Base-by-base conservation (phyloP, 2,113 vertebrate species). In the Nothocercus julius region DNA sequence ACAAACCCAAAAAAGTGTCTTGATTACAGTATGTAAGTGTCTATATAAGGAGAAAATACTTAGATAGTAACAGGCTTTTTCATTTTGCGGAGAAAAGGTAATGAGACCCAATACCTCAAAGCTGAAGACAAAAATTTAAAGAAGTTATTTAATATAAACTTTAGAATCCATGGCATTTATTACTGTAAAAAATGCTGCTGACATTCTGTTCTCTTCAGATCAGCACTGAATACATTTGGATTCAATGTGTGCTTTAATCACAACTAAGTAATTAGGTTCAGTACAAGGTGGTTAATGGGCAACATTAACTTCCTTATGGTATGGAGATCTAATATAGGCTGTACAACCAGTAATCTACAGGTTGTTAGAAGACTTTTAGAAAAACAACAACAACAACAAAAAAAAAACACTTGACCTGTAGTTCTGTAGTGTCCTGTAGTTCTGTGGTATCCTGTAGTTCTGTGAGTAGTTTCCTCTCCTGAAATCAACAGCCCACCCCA, bases 81-180 rank as follows among this genome's bases (percentile, higher is more conserved):
- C 19, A 75, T 89, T 93, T 87, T 91, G 13, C 87, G n/a, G 79
- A 53, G 62, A 85, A 96, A 94, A 94, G 67, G 40, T 82, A 91
- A 87, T 82, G 54, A 53, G 30, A 61, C 4, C 9, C 34, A 91
- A 56, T 68, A 86, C 32, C 62, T 91, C 1, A 4, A 86, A 93
- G 56, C 30, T 90, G 61, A 94, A 94, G 68, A 82, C 21, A 89
- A 89, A 86, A 75, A 75, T 24, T 62, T 68, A 89, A 89, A 75
- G 72, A 49, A 91, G 86, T 79, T 92, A 92, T 91, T 93, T 94
- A 79, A 82, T 54, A 85, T 44, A 91, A 93, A 85, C n/a, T 79
- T 40, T 80, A 95, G 87, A 84, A 82, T 11, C 73, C 22, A 40
- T 36, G 22, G 47, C 76, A 62, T 89, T 89, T 76, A 64, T 36